Evolutionary conservation across 2,888 invertebrate genomes (phyloP), one percentile per base, ranked within the genome.

Genomic region (Nasonovia ribisnigri): DNA sequence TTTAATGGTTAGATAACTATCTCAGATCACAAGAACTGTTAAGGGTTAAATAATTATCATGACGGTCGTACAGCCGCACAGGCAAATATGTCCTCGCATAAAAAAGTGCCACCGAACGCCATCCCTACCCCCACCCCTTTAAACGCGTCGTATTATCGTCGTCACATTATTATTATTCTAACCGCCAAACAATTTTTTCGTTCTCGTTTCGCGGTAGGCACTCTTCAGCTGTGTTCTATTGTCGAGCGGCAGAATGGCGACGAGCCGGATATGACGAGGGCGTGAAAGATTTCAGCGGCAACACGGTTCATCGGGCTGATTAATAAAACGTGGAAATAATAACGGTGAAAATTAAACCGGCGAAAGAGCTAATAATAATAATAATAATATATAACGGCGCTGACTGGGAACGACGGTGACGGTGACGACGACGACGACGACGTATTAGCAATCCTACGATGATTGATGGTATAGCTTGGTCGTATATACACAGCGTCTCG

Each of bases 311-410:
- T 48, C 36, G 29, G 20, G 29, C 90, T 91, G 90, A 91, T 91
- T 91, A 84, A 91, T 91, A 91, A 91, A 91, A 84, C 84, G 91
- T 51, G 84, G 43, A 90, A 67, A 90, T 90, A 67, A 67, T 46
- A 90, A 90, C 90, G 90, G 67, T 46, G 90, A 46, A 84, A 54
- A 91, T 91, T 77, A 91, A 51, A 91, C 77, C 84, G 43, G 42
- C 84, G 91, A 84, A 91, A 91, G 42, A 84, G 84, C 91, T 91
- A 91, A 91, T 84, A 51, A 60, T 90, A 67, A 67, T 67, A 77
- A 77, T 77, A 60, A 60, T 60, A 77, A 67, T 67, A 60, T 77
- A 43, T 60, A 90, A n/a, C 46, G 90, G 5, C 60, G 11, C 29
- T 29, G n/a, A 60, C n/a, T 0, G n/a, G 5, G 67, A n/a, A n/a